These are phyloP conservation scores for Cepaea nemoralis DNA, from an alignment of 1,140 invertebrate genomes.

Conservation along the genomic window DNA sequence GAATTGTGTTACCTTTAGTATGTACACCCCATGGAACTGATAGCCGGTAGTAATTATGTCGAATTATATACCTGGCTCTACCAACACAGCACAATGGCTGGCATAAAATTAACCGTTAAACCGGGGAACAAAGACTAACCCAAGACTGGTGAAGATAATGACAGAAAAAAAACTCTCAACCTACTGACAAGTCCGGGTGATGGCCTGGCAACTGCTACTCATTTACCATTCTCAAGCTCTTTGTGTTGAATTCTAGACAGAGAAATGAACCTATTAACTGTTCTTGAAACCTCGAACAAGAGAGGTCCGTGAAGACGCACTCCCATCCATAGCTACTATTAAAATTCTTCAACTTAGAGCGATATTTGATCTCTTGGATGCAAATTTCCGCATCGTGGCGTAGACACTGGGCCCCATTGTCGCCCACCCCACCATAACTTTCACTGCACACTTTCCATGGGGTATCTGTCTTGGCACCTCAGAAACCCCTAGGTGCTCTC, in stretches of 20 bases:
- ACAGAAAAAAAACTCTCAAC: no score
- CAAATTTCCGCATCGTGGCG: background rate
- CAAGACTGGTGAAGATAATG: no score
- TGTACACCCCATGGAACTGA: no score
- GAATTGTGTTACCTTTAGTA: no score
- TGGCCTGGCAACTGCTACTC: background rate
- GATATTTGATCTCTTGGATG: constrained; percentile 1
- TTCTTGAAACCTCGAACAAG: background rate
- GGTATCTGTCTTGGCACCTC: background rate
- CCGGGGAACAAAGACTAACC: no score
- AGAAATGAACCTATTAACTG: background rate
- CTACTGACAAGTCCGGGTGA: no score
- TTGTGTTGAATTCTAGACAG: background rate
- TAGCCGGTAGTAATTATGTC: no score
- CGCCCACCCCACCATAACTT: background rate
- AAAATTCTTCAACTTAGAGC: constrained; percentile 8
- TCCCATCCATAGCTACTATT: background rate
- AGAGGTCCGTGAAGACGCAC: background rate
- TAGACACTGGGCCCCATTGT: background rate
- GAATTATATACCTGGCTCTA: no score
- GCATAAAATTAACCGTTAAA: no score
- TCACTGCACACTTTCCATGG: background rate
- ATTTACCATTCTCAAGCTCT: background rate
- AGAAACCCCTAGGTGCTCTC: background rate
- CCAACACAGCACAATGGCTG: no score